Base-by-base conservation (phyloP, 2,113 vertebrate genomes). In the Aegithalos caudatus region DNA sequence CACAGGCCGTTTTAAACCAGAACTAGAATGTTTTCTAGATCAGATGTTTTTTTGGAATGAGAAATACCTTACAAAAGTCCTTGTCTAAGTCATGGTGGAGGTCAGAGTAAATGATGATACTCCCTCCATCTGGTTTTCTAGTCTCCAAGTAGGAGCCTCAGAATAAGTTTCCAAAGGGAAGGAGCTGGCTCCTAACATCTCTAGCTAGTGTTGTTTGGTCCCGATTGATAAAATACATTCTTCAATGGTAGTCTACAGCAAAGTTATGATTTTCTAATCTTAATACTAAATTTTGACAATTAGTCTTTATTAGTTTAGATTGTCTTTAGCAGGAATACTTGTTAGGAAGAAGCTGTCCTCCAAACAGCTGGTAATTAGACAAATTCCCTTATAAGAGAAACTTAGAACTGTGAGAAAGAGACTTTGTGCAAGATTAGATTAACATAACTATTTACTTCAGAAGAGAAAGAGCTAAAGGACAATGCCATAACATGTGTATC, bases 361-460 rank as follows among this genome's bases (percentile, higher is more conserved):
- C 7, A 20, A 83, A 51, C 90, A 94, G 67, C 71, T 91, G 70
- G 61, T 47, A 89, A 85, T 87, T 53, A 92, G 66, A 74, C 18
- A 54, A 71, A 77, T 87, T 81, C 31, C 54, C 25, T 40, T 86
- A 37, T 51, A 80, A 90, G 82, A 69, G 42, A 86, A 88, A 81
- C 61, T 90, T 71, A 73, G 56, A 73, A 71, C 48, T 74, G 71
- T 84, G 70, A 85, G 54, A 54, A 95, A 85, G 48, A 69, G n/a
- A 40, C 58, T 88, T 78, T 82, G 50, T 69, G 61, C 84, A 81
- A 94, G 65, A 93, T 92, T 94, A 92, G 81, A 88, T 94, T 95
- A 97, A 91, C 69, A n/a, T 80, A 91, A 95, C 70, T 93, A 53
- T 96, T 93, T 92, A 88, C 50, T 94, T 94, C 86, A 69, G 60